Conservation (phyloP, 2,888 invertebrate genomes). For the Drosophila meridiana region DNA sequence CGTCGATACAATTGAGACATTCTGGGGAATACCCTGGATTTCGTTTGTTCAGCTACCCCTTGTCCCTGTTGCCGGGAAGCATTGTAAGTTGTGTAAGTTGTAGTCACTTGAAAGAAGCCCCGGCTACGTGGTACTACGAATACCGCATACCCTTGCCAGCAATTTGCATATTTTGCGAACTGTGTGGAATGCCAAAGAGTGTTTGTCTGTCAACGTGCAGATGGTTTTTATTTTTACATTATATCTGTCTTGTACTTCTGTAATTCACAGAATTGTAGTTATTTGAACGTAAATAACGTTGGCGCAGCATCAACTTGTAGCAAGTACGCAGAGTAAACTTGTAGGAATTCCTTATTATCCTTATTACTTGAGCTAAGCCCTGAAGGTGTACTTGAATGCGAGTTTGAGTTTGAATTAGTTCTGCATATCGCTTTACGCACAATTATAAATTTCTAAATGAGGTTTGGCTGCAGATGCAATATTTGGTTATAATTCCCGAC, state of each 20-base stretch:
- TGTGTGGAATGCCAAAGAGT: not conserved
- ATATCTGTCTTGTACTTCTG: not conserved
- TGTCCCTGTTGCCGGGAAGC: not conserved
- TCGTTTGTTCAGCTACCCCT: slow-evolving; percentile 33
- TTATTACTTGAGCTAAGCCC: not conserved
- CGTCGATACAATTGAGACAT: slow-evolving; percentile 75
- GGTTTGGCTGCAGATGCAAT: slow-evolving; percentile 38
- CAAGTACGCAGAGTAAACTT: not conserved
- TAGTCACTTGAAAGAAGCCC: too few species aligned
- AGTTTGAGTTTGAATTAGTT: slow-evolving; percentile 5
- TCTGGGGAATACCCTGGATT: slow-evolving; percentile 75
- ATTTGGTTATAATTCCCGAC: slow-evolving; percentile 25
- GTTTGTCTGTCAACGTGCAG: not conserved
- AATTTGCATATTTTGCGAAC: not conserved
- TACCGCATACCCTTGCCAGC: not conserved
- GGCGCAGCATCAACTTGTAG: too few species aligned
- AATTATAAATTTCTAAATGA: slow-evolving; percentile 15
- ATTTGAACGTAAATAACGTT: not conserved
- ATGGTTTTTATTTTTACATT: not conserved
- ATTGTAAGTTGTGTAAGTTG: not conserved
- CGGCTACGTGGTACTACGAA: not conserved
- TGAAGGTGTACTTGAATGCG: not conserved
- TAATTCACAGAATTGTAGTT: not conserved
- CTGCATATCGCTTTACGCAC: slow-evolving; percentile 7
- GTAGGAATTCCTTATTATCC: not conserved